Evolutionary conservation across 1,140 invertebrate species (phyloP).

Genomic region (Zophobas atratus): DNA sequence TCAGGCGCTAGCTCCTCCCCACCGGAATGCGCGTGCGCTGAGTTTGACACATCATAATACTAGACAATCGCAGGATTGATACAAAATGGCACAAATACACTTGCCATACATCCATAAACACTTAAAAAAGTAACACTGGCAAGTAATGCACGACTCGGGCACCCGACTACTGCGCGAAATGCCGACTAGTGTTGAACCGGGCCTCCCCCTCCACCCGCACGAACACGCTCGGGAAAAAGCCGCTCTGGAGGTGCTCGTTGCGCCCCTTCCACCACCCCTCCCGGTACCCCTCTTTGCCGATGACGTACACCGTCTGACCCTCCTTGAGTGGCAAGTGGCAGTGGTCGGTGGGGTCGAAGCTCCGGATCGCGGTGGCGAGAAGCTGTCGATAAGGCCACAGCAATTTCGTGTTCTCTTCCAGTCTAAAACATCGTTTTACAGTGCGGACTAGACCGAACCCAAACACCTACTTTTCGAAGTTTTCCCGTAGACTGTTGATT

Average conservation of each 20-base stretch:
- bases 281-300: slow-evolving; percentile 63
- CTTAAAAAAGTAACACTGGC: slow-evolving; percentile 18
- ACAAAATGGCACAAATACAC: slow-evolving; percentile 34
- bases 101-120: slow-evolving; percentile 25
- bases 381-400: slow-evolving; percentile 84
- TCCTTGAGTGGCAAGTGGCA: slow-evolving; percentile 84
- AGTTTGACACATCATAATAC: not conserved
- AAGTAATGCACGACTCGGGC: not conserved
- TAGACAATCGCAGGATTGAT: slow-evolving; percentile 1
- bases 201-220: slow-evolving; percentile 8
- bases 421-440: slow-evolving; percentile 48
- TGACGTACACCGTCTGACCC: slow-evolving; percentile 79
- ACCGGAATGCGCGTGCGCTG: not conserved
- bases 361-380: slow-evolving; percentile 82
- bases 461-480: slow-evolving; percentile 83
- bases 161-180: slow-evolving; percentile 15
- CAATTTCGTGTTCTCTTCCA: slow-evolving; percentile 76
- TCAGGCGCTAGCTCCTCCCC: not conserved
- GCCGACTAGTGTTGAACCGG: slow-evolving; percentile 26
- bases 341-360: slow-evolving; percentile 80
- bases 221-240: slow-evolving; percentile 1
- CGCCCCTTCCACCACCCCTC: slow-evolving; percentile 64
- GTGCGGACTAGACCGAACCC: not conserved
- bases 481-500: slow-evolving; percentile 88
- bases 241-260: slow-evolving; percentile 53